These are phyloP conservation scores for Leptothorax acervorum DNA, from an alignment of 2,888 invertebrate genomes.

Conservation along the genomic window DNA sequence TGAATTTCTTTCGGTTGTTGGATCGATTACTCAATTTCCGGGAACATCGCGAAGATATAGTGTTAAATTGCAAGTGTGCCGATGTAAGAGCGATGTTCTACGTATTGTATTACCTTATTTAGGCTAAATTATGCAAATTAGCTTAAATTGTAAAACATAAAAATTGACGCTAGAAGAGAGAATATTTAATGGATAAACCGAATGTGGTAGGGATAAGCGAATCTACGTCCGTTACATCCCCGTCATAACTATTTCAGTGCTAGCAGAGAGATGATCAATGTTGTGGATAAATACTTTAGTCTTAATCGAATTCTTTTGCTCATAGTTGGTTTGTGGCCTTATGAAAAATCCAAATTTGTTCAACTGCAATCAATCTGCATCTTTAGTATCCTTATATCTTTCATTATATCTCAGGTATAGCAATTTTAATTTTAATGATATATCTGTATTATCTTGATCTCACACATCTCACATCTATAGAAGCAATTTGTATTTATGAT, in stretches of 20 bases:
- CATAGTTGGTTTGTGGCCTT: constrained; percentile 24
- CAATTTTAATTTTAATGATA: neutral
- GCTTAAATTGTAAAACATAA: neutral
- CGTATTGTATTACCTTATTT: neutral
- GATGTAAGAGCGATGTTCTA: neutral
- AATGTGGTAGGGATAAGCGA: neutral
- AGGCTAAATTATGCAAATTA: neutral
- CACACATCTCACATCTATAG: neutral
- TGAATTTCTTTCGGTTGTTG: neutral
- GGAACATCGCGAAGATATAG: neutral
- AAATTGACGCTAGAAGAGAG: neutral
- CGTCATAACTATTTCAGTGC: neutral
- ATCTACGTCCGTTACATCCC: neutral
- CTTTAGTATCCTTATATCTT: neutral
- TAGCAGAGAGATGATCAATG: neutral
- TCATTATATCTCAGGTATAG: constrained; percentile 24
- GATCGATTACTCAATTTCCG: neutral
- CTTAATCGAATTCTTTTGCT: neutral
- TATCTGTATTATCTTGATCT: too few species aligned
- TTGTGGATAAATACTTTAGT: neutral
- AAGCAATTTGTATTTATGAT: neutral
- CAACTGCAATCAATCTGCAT: neutral
- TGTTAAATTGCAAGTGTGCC: neutral
- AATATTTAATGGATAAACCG: neutral
- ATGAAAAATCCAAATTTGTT: neutral